Evolutionary conservation across 2,113 vertebrate genomes (phyloP), one percentile per base, ranked within the genome.

Genomic region (Ictalurus furcatus): DNA sequence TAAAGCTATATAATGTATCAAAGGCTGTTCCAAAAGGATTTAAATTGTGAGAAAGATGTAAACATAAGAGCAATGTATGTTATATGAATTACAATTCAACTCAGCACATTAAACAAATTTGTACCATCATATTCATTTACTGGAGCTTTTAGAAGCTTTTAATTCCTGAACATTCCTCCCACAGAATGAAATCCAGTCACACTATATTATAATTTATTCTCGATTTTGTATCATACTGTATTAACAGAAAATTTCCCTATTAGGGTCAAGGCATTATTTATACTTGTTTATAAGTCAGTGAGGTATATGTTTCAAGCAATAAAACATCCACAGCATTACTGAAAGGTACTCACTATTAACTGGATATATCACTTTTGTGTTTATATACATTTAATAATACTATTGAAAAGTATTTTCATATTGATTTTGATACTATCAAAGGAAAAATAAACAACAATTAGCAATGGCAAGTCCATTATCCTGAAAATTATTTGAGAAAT

Each of bases 121-220:
- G 2, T 56, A 30, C 48, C 28, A 81, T 21, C 17, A 30, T 30
- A 56, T 81, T 81, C 11, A 56, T 81, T 56, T 81, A 56, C 78
- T 58, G 16, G 52, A 58, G 28, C n/a, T 56, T 81, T 81, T 30
- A 56, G 17, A 6, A 54, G 78, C 25, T 54, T 80, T 80, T 54
- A 80, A 80, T 80, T 80, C 14, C 14, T n/a, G 16, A 79, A 79
- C 25, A 14, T 52, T 79, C 12, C 76, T 16, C 12, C 13, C 44
- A 79, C 76, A 79, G 44, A 79, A 48, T 79, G 13, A 81, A 81
- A 81, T 81, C n/a, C 52, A 81, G 7, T 81, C 28, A 56, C 28
- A 30, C 52, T 58, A 56, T 56, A 19, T 30, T 30, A 19, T 81
- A 56, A 81, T 81, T 56, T 81, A 81, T 81, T 56, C 48, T 80